Conservation (phyloP, 1,140 invertebrate genomes). For the Coenobita brevimanus region DNA sequence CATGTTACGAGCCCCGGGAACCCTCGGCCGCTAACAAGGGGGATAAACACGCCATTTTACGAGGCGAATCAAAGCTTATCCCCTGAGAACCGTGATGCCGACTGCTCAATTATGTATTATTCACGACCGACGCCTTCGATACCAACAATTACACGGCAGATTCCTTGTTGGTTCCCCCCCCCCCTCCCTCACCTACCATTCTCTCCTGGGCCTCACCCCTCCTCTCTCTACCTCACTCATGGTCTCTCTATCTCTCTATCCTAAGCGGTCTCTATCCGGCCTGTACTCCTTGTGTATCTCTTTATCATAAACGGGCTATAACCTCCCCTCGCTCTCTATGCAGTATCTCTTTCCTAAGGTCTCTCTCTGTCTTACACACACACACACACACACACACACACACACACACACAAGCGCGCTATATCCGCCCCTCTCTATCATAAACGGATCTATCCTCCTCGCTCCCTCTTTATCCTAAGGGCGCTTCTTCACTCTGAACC, state of each 20-base stretch:
- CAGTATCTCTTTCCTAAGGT: no score
- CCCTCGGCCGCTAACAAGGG: constrained; percentile 34
- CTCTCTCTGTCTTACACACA: no score
- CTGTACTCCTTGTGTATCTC: neutral
- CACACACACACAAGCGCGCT: no score
- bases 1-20: constrained; percentile 18
- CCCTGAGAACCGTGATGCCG: constrained; percentile 41
- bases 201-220: neutral
- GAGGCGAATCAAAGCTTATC: constrained; percentile 45
- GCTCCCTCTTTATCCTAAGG: no score
- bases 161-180: constrained; percentile 3
- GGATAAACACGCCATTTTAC: constrained; percentile 40
- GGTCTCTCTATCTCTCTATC: neutral
- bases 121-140: constrained; percentile 37
- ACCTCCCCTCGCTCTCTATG: no score
- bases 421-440: no score
- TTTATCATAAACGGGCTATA: no score
- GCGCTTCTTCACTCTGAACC: no score
- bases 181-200: neutral
- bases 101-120: constrained; percentile 54
- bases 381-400: no score
- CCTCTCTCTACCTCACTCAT: neutral
- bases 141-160: constrained; percentile 51
- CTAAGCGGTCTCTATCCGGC: neutral
- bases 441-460: no score